Base-by-base conservation (phyloP, 2,113 vertebrate species). In the Tichodroma muraria region DNA sequence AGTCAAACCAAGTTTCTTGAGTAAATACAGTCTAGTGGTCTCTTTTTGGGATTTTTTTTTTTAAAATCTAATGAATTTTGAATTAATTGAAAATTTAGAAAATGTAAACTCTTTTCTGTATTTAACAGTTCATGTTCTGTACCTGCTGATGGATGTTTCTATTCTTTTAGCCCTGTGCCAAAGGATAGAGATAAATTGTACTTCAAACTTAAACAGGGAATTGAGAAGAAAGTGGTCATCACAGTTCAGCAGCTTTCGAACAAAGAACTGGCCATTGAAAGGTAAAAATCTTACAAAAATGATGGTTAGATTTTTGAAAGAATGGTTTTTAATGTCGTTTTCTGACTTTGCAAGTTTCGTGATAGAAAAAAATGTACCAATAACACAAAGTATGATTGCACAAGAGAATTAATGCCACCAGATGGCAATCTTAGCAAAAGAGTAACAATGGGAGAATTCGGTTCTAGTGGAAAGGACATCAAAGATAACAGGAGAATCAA, bases 171-270 rank as follows among this genome's bases (percentile, higher is more conserved):
- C 90, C 98, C 99, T 15, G 99, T 99, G 72, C 99, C 99, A 30
- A 99, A 99, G 95, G 99, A 99, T 84, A 98, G 99, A 98, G 99
- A 99, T 45, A 99, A 99, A 96, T 98, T 99, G 76, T 99, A 98
- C 97, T 99, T 99, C 97, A 99, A 99, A 94, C 98, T 99, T 80
- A 98, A 99, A 24, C 99, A 99, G 96, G 97, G 98, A 54, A 95
- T 99, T 88, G 99, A 99, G 96, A 99, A 99, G 97, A 99, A 99
- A 90, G 98, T 99, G 69, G 97, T 99, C 78, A 98, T 99, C 92
- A 99, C 98, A 33, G 98, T 99, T 76, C 99, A 99, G 89, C 99
- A 99, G 68, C 98, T 99, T 90, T 98, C 98, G 8, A 99, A 99
- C 97, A 99, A 98, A 95, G 99, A 99, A 89, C 97, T 99, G 84